Conservation (phyloP, 2,888 invertebrate species). For the Himalopsyche kuldschensis region DNA sequence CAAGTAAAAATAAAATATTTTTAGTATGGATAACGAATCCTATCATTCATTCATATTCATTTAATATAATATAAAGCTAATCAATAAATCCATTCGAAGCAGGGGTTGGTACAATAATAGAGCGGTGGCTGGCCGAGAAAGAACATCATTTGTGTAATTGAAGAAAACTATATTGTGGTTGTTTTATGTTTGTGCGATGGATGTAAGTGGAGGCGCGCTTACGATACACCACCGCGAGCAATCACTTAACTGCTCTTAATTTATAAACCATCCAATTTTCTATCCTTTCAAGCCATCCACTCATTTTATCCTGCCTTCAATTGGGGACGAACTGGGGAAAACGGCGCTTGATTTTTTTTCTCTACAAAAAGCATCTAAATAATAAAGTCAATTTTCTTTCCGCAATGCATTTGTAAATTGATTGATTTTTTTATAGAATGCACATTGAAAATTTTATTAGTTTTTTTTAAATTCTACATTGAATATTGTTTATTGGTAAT, state of each 20-base stretch:
- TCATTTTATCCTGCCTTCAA: slow-evolving; percentile 26
- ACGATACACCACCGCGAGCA: slow-evolving; percentile 20
- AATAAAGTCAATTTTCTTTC: too few species aligned
- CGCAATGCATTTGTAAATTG: too few species aligned
- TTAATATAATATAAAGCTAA: not conserved
- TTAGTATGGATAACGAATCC: too few species aligned
- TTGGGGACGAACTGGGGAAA: not conserved
- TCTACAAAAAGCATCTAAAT: too few species aligned
- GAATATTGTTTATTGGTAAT: too few species aligned
- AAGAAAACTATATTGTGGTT: slow-evolving; percentile 13
- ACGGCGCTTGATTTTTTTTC: not conserved
- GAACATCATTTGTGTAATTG: slow-evolving; percentile 35
- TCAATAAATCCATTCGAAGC: not conserved
- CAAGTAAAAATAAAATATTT: too few species aligned
- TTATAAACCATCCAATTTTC: slow-evolving; percentile 39
- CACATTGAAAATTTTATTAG: too few species aligned
- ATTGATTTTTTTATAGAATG: too few species aligned
- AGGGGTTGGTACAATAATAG: not conserved
- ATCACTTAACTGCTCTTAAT: slow-evolving; percentile 40
- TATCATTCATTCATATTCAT: too few species aligned
- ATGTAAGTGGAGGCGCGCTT: not conserved
- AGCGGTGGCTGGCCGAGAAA: not conserved
- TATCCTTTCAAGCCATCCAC: slow-evolving; percentile 22
- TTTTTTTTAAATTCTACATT: too few species aligned
- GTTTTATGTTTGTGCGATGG: not conserved